These are phyloP conservation scores for Halichoeres trimaculatus DNA, from an alignment of 2,113 vertebrate genomes.

Conservation along the genomic window DNA sequence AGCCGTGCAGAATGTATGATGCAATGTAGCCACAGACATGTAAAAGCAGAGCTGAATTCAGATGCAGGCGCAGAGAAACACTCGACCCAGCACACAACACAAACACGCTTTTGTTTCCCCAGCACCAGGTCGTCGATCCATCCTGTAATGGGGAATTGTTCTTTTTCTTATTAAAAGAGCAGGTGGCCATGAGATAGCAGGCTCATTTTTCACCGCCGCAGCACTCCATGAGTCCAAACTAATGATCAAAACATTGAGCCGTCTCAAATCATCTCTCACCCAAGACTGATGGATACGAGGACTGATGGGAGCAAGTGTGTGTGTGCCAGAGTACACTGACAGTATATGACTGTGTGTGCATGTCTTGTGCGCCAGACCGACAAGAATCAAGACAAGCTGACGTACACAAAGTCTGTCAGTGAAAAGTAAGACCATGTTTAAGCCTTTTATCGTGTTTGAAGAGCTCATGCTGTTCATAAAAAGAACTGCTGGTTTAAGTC, in stretches of 20 bases:
- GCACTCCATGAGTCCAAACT: constrained; percentile 72
- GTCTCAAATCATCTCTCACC: constrained; percentile 65
- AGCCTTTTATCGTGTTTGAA: too few species aligned
- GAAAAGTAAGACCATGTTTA: too few species aligned
- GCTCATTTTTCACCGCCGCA: constrained; percentile 70
- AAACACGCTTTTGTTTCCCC: constrained; percentile 15
- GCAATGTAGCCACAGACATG: neutral
- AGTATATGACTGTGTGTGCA: neutral
- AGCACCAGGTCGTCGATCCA: constrained; percentile 51
- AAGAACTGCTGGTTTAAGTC: neutral
- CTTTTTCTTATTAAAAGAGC: constrained; percentile 75
- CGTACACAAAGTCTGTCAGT: too few species aligned
- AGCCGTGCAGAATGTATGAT: neutral
- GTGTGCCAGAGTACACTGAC: neutral
- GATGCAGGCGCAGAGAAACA: constrained; percentile 30
- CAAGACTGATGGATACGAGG: constrained; percentile 63
- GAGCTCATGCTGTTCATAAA: too few species aligned
- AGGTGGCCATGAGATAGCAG: constrained; percentile 72
- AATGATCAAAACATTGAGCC: constrained; percentile 77
- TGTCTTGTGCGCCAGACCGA: neutral
- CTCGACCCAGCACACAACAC: neutral
- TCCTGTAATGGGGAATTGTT: constrained; percentile 62
- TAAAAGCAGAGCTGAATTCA: constrained; percentile 24
- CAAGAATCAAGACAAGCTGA: neutral
- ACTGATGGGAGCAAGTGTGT: constrained; percentile 24